A percentile compares a stretch with the other conserved stretches of the same genome.
These are phyloP conservation scores for Eledona agricola DNA, from an alignment of 2,888 invertebrate genomes.

Conservation along the genomic window DNA sequence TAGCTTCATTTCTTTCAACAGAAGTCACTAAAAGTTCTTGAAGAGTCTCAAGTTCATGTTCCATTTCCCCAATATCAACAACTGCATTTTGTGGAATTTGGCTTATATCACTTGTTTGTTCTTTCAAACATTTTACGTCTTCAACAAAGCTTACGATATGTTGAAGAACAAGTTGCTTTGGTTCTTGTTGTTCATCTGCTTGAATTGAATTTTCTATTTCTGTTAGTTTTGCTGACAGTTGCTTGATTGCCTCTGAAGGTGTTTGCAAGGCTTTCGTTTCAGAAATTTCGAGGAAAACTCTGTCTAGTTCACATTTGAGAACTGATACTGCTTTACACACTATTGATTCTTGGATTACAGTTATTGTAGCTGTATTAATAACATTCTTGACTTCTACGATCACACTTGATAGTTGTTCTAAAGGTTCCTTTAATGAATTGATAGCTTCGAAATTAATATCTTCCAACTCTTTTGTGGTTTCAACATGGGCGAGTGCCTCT, in stretches of 20 bases:
- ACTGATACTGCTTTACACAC: slow-evolving; percentile 35
- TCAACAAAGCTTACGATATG: no score
- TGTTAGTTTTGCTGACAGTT: slow-evolving; percentile 3
- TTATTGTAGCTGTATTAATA: slow-evolving; percentile 36
- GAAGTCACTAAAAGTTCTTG: no score
- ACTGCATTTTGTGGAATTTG: no score
- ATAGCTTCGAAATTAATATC: not conserved
- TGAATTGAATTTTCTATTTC: slow-evolving; percentile 4
- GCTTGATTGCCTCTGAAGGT: not conserved
- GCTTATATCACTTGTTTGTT: no score
- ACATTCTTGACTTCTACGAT: slow-evolving; percentile 24
- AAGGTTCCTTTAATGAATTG: slow-evolving; percentile 22
- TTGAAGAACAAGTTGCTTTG: no score
- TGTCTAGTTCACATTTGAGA: slow-evolving; percentile 36
- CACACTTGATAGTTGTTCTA: slow-evolving; percentile 31
- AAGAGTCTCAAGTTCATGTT: no score
- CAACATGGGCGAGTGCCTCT: not conserved
- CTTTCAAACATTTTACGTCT: no score
- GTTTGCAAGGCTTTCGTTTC: slow-evolving; percentile 26
- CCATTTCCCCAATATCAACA: no score
- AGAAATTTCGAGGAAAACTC: slow-evolving; percentile 11
- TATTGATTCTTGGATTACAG: slow-evolving; percentile 36
- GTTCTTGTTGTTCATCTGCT: not conserved
- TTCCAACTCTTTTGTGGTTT: not conserved
- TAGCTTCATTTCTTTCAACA: no score